These are phyloP conservation scores for Scotopteryx bipunctaria DNA, from an alignment of 2,888 invertebrate genomes.

Conservation along the genomic window DNA sequence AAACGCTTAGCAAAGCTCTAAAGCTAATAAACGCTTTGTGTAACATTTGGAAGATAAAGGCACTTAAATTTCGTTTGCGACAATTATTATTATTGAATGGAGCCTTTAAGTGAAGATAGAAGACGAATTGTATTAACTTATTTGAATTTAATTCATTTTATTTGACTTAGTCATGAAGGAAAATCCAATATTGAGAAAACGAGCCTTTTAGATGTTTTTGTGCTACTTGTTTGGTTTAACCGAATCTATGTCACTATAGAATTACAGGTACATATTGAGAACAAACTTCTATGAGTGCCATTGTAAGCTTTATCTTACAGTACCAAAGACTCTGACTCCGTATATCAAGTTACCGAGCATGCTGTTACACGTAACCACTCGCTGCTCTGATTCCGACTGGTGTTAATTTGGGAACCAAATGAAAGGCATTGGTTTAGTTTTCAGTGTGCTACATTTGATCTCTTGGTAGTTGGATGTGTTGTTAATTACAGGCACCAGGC, in stretches of 20 bases:
- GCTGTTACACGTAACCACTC: slow-evolving; percentile 27
- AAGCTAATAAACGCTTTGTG: neutral
- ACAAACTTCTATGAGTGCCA: neutral
- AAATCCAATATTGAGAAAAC: no score
- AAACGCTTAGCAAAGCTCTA: neutral
- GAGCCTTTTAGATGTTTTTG: no score
- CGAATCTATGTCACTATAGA: neutral
- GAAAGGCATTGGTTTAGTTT: slow-evolving; percentile 61
- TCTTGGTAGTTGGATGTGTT: slow-evolving; percentile 48
- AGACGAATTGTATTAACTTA: no score
- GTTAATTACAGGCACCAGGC: slow-evolving; percentile 57
- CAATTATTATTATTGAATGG: neutral
- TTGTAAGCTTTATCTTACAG: neutral
- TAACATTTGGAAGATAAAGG: neutral
- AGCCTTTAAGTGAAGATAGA: neutral
- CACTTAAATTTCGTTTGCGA: neutral
- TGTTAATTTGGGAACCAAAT: slow-evolving; percentile 57
- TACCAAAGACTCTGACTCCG: slow-evolving; percentile 2
- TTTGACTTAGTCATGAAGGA: no score
- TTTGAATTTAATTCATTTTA: no score
- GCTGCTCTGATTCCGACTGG: slow-evolving; percentile 42
- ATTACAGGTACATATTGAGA: neutral
- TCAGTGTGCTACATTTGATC: slow-evolving; percentile 54
- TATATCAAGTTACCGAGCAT: slow-evolving; percentile 18
- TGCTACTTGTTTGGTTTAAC: no score